A percentile compares a stretch with the other conserved stretches of the same genome.
These are phyloP conservation scores for Pyxicephalus adspersus DNA, from an alignment of 2,113 vertebrate species.

Conservation along the genomic window DNA sequence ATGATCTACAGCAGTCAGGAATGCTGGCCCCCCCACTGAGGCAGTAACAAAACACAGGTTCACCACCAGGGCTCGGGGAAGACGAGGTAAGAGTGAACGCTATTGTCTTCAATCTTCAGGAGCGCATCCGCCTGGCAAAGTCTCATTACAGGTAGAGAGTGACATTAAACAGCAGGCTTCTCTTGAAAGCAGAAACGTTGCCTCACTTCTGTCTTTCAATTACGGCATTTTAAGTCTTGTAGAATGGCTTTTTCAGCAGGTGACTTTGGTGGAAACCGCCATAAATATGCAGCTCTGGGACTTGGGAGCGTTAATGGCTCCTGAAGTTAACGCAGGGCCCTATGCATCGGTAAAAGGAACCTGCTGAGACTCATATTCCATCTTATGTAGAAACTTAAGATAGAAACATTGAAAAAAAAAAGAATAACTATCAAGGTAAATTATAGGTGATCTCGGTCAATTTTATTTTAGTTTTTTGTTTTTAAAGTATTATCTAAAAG, in stretches of 20 bases:
- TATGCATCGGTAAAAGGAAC: not conserved
- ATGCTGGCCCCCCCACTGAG: not conserved
- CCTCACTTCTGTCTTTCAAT: conserved; percentile 43
- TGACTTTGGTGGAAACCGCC: conserved; percentile 6
- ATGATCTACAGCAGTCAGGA: not conserved
- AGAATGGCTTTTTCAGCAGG: conserved; percentile 36
- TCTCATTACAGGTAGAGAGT: conserved; percentile 39
- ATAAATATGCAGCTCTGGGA: conserved; percentile 28
- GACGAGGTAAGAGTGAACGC: not conserved
- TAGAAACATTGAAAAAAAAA: no score
- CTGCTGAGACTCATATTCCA: not conserved
- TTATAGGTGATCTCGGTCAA: no score
- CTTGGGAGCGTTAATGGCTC: not conserved
- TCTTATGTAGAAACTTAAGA: no score
- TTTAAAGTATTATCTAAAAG: no score
- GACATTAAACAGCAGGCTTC: conserved; percentile 41
- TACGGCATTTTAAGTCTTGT: conserved; percentile 15
- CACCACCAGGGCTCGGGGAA: not conserved
- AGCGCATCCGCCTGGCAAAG: not conserved
- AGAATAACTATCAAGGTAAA: no score
- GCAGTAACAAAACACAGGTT: not conserved
- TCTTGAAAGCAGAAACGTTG: conserved; percentile 21
- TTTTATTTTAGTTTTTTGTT: no score
- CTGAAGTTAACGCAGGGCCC: not conserved
- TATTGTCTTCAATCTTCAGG: conserved; percentile 31